A percentile compares a stretch with the other conserved stretches of the same genome.
Evolutionary conservation across 2,888 invertebrate genomes (phyloP).

Genomic region (Cephonodes hylas): DNA sequence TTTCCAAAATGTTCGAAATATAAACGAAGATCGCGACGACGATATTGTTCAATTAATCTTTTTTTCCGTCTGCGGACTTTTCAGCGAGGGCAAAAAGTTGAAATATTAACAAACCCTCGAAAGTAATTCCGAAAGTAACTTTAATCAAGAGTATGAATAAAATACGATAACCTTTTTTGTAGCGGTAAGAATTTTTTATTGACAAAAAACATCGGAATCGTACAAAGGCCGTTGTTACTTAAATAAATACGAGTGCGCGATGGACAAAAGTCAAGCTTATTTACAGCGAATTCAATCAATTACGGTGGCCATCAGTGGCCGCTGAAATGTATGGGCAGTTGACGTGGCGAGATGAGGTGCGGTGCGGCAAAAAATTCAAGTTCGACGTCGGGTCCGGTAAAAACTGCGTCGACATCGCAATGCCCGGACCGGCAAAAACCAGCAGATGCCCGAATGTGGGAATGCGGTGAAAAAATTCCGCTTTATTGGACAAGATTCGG

Average conservation of each 20-base stretch:
- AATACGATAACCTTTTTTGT: slow-evolving; percentile 26
- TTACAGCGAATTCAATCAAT: slow-evolving; percentile 73
- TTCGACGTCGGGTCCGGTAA: slow-evolving; percentile 54
- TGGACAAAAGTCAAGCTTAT: slow-evolving; percentile 56
- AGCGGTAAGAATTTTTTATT: slow-evolving; percentile 29
- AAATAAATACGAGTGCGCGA: slow-evolving; percentile 27
- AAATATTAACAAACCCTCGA: slow-evolving; percentile 32
- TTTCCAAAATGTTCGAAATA: slow-evolving; percentile 7
- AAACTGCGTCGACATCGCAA: slow-evolving; percentile 64
- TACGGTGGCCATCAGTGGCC: slow-evolving; percentile 58
- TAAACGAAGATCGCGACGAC: slow-evolving; percentile 3
- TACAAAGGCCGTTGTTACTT: slow-evolving; percentile 10
- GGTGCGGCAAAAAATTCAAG: slow-evolving; percentile 64
- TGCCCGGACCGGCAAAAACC: slow-evolving; percentile 65
- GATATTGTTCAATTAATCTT: slow-evolving; percentile 8
- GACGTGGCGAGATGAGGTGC: slow-evolving; percentile 66
- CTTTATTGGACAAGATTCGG: slow-evolving; percentile 68
- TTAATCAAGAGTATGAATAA: slow-evolving; percentile 29
- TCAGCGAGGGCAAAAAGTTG: slow-evolving; percentile 25
- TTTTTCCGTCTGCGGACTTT: slow-evolving; percentile 6
- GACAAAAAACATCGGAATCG: slow-evolving; percentile 9
- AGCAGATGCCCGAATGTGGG: slow-evolving; percentile 48
- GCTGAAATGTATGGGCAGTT: slow-evolving; percentile 70
- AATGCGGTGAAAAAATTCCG: slow-evolving; percentile 56
- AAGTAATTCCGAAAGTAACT: slow-evolving; percentile 26